phyloP scores from a whole-genome alignment of 2,113 vertebrate genomes.

The Onychorhynchus coronatus region DNA sequence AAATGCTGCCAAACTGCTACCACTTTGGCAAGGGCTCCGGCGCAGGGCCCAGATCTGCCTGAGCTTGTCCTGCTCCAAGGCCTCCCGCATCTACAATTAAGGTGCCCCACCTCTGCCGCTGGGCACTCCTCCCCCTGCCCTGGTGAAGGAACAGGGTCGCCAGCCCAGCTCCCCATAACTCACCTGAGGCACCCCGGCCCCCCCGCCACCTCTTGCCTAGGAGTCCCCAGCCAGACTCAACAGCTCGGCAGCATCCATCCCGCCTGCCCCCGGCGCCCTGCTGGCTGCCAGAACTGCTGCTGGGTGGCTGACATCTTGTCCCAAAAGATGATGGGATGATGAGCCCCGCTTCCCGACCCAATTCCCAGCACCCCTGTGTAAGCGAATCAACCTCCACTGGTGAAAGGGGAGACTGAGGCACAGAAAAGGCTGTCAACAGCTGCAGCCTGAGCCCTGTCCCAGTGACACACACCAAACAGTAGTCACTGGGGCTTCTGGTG shows the following conservation, averaged over 20 bases:
- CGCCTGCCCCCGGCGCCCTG: accelerated
- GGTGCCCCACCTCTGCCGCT: slow-evolving; percentile 40
- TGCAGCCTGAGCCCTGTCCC: accelerated
- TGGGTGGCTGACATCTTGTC: accelerated
- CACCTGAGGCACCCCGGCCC: background rate
- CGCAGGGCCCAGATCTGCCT: slow-evolving; percentile 52
- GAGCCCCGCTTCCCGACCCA: background rate
- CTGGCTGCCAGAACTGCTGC: background rate
- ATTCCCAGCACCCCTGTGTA: background rate
- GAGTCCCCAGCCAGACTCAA: accelerated
- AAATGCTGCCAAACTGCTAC: slow-evolving; percentile 72
- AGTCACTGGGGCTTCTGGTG: background rate
- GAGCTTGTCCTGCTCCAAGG: slow-evolving; percentile 63
- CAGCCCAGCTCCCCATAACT: background rate
- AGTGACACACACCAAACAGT: accelerated
- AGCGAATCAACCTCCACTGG: background rate
- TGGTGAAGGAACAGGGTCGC: slow-evolving; percentile 29
- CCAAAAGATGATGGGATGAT: accelerated
- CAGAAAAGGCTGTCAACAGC: background rate
- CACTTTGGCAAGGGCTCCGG: slow-evolving; percentile 47
- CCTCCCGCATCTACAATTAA: slow-evolving; percentile 59
- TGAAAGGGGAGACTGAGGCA: background rate
- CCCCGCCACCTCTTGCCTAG: accelerated
- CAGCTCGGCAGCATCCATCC: background rate
- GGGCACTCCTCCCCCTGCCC: slow-evolving; percentile 57